Evolutionary conservation across 2,888 invertebrate species (phyloP).

Genomic region (Chromoteleia sp.): DNA sequence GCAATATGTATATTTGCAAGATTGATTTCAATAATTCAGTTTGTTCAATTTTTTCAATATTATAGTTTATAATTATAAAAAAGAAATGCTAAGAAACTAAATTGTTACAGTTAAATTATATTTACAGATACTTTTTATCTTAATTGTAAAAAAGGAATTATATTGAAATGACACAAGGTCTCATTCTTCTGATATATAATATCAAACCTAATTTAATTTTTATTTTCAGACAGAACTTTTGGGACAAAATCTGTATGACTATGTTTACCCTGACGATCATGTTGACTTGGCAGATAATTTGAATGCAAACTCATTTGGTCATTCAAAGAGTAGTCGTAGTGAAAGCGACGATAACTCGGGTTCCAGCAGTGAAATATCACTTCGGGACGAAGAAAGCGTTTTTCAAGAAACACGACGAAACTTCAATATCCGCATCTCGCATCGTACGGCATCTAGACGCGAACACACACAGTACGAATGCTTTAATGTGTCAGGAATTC

Average conservation of each 20-base stretch:
- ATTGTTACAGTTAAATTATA: no score
- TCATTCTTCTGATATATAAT: no score
- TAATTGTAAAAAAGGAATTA: no score
- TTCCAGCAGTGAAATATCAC: constrained; percentile 80
- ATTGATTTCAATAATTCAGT: background rate
- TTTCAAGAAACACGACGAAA: constrained; percentile 82
- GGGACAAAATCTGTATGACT: constrained; percentile 92
- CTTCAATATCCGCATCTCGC: constrained; percentile 85
- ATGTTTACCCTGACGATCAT: constrained; percentile 92
- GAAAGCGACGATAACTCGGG: constrained; percentile 86
- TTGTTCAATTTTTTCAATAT: background rate
- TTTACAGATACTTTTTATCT: no score
- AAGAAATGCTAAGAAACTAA: no score
- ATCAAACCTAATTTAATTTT: no score
- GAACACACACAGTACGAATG: constrained; percentile 86
- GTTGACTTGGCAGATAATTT: constrained; percentile 89
- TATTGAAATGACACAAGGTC: no score
- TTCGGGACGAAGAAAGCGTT: constrained; percentile 52
- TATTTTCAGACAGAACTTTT: constrained; percentile 91
- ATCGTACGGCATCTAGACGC: constrained; percentile 84
- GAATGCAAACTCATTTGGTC: constrained; percentile 78
- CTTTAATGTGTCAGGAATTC: constrained; percentile 85
- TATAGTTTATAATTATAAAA: no score
- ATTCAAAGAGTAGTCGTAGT: constrained; percentile 4
- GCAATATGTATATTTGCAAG: background rate